Conservation (phyloP, 2,113 vertebrate genomes). For the Myrmophylax atrothorax region DNA sequence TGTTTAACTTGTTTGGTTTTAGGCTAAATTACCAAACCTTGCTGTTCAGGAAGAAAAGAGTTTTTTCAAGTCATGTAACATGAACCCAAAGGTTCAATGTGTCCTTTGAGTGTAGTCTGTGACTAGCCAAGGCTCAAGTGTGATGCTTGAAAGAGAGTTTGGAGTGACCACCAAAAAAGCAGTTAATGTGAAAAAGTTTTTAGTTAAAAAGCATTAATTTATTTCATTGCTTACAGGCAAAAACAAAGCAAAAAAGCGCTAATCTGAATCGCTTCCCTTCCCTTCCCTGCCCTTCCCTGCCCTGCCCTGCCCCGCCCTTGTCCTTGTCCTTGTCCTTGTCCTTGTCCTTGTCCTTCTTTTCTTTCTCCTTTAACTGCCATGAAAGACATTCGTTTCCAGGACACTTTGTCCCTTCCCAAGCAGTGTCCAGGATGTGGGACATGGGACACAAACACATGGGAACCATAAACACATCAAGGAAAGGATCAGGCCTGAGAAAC, state of each 20-base stretch:
- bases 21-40: neutral
- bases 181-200: neutral
- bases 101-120: neutral
- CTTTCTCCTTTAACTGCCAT: accelerated
- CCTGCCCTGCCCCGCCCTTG: no score
- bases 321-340: no score
- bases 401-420: neutral
- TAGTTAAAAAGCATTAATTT: neutral
- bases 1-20: slow-evolving; percentile 41
- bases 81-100: neutral
- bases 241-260: neutral
- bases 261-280: neutral
- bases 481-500: neutral
- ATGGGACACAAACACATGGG: no score
- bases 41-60: neutral
- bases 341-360: no score
- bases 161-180: neutral
- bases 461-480: accelerated
- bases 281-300: neutral
- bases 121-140: neutral
- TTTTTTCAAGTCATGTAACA: neutral
- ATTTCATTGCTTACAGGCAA: neutral
- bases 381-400: neutral
- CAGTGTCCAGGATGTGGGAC: accelerated
- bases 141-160: neutral